Conservation (phyloP, 2,113 vertebrate genomes). For the Peromyscus polionotus region DNA sequence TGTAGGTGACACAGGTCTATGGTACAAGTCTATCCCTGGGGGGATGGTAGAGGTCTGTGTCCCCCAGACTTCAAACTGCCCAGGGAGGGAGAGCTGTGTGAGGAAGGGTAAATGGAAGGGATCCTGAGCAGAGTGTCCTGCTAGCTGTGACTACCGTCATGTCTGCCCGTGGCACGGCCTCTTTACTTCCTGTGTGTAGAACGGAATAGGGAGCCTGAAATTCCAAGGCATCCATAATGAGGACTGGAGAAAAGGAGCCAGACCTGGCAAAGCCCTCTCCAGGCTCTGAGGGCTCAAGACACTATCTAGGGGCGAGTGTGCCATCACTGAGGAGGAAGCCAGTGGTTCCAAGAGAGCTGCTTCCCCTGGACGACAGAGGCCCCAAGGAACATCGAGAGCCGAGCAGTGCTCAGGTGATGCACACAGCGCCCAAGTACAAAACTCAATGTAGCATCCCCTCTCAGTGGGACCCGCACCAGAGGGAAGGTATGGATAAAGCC, state of each 20-base stretch:
- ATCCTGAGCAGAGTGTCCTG: background rate
- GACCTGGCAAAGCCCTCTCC: background rate
- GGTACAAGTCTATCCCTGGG: background rate
- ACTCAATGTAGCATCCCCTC: background rate
- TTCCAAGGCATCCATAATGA: background rate
- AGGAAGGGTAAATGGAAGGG: background rate
- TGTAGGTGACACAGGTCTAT: background rate
- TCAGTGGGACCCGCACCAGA: background rate
- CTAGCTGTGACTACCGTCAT: background rate
- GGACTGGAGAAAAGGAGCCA: background rate
- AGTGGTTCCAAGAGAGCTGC: background rate
- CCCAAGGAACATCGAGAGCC: background rate
- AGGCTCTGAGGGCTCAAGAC: background rate
- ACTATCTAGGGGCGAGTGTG: background rate
- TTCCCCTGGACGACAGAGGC: background rate
- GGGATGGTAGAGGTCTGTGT: background rate
- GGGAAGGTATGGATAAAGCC: background rate
- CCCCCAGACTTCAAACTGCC: background rate
- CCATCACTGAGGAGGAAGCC: background rate
- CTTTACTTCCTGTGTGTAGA: background rate
- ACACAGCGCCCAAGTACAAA: too few relatives aligned
- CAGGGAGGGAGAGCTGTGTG: background rate
- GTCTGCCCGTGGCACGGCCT: background rate
- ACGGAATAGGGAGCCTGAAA: background rate
- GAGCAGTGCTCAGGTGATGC: accelerated